These are phyloP conservation scores for Neodiprion fabricii DNA, from an alignment of 1,140 invertebrate species.

Conservation along the genomic window DNA sequence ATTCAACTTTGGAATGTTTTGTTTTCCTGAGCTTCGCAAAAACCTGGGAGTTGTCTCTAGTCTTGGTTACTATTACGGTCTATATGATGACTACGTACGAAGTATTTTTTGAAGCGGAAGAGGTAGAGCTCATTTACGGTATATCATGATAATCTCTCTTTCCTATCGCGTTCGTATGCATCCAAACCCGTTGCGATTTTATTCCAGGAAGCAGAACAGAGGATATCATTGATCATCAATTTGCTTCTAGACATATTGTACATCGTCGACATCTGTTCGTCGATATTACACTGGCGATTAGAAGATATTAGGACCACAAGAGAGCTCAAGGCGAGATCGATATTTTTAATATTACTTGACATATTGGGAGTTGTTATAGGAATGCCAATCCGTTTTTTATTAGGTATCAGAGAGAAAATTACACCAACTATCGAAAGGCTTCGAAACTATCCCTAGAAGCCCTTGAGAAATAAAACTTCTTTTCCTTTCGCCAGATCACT, in stretches of 20 bases:
- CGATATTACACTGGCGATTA: slow-evolving; percentile 7
- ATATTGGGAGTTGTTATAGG: slow-evolving; percentile 5
- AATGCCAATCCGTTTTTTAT: neutral
- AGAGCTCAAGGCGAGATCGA: neutral
- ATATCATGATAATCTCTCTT: neutral
- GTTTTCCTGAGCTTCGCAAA: slow-evolving; percentile 1
- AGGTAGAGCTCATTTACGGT: neutral
- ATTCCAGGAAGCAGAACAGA: neutral
- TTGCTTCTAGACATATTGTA: neutral
- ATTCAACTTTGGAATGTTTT: slow-evolving; percentile 5
- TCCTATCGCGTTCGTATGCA: too few relatives aligned
- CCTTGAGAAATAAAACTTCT: neutral
- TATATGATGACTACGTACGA: slow-evolving; percentile 4
- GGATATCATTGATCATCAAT: neutral
- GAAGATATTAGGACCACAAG: neutral
- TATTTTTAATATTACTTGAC: neutral
- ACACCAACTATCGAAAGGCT: neutral
- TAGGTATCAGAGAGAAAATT: neutral
- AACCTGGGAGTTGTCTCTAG: neutral
- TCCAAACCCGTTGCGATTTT: neutral
- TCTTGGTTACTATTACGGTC: neutral
- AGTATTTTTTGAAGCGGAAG: neutral
- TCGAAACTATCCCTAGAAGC: neutral
- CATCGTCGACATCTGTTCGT: neutral
- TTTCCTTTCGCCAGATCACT: neutral